phyloP scores from a whole-genome alignment of 2,113 vertebrate species.

The Corythaixoides concolor region DNA sequence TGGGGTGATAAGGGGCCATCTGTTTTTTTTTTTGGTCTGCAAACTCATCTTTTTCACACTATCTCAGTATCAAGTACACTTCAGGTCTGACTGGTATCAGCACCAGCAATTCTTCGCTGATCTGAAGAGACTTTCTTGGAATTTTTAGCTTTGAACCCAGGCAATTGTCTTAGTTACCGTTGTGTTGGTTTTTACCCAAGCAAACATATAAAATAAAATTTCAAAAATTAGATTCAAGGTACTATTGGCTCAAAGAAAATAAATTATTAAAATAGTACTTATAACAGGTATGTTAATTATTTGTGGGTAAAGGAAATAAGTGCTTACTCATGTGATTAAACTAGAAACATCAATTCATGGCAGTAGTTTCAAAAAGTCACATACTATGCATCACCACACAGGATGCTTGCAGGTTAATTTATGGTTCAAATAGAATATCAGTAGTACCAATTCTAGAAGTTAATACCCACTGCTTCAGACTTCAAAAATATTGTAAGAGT shows the following conservation, averaged over 20 bases:
- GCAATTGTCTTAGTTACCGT: neutral
- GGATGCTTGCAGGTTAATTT: neutral
- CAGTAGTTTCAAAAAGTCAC: neutral
- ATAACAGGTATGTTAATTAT: neutral
- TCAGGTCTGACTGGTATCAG: slow-evolving; percentile 38
- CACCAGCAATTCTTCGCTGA: neutral
- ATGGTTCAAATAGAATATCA: neutral
- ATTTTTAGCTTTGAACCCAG: slow-evolving; percentile 57
- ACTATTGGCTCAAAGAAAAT: neutral
- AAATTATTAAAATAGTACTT: neutral
- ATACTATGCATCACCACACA: neutral
- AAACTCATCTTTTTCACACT: slow-evolving; percentile 72
- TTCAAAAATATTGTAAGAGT: neutral
- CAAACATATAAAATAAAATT: neutral
- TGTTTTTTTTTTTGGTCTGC: slow-evolving; percentile 71
- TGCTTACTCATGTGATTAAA: neutral
- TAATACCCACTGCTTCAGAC: neutral
- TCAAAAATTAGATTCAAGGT: neutral
- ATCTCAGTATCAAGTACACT: slow-evolving; percentile 63
- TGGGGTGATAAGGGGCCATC: slow-evolving; percentile 81
- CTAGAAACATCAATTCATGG: neutral
- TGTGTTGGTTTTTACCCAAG: neutral
- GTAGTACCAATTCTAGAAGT: neutral
- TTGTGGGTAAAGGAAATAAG: neutral
- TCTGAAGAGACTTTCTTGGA: slow-evolving; percentile 27